Base-by-base conservation (phyloP, 2,888 invertebrate genomes). In the Calameuta idolon region DNA sequence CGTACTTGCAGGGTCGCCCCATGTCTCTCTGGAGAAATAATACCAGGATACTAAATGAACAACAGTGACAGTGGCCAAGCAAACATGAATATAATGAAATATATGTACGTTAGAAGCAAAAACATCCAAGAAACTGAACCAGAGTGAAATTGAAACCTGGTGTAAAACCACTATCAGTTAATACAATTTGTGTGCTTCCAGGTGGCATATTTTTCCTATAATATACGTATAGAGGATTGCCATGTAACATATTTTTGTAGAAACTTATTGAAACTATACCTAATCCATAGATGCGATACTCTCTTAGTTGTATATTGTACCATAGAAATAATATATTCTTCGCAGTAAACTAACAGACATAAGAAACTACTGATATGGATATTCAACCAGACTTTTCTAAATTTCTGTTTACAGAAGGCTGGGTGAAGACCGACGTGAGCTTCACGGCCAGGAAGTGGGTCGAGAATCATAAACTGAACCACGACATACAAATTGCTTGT, bases 351-450 rank as follows among this genome's bases (percentile, higher is more conserved):
- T 1, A 55, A 5, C 9, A 55, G 23, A 55, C 55, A 55, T 55
- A 23, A 23, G 55, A 9, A 23, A 2, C 9, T 23, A 5, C 0
- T 2, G 9, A 9, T 55, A 23, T 5, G 55, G 23, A 23, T 23
- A 55, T 55, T 55, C 5, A 55, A 23, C 3, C 5, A 55, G 23
- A 55, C 1, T 55, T 55, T 55, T 55, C 9, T n/a, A 23, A 23
- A 55, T 23, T 55, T 55, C 55, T 71, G 31, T 31, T 88, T 92
- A 69, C 91, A 95, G 96, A 95, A 88, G 96, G 96, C 33, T 97
- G 97, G 97, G 94, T 96, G 83, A 94, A 96, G 85, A 94, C 96
- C 76, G 96, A 97, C 87, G 94, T 97, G 12, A 95, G 95, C 5
- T 95, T 95, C 93, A 94, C 95, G 0, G 94, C 96, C 12, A 93